Conservation (phyloP, 2,113 vertebrate genomes). For the Platysteira castanea region DNA sequence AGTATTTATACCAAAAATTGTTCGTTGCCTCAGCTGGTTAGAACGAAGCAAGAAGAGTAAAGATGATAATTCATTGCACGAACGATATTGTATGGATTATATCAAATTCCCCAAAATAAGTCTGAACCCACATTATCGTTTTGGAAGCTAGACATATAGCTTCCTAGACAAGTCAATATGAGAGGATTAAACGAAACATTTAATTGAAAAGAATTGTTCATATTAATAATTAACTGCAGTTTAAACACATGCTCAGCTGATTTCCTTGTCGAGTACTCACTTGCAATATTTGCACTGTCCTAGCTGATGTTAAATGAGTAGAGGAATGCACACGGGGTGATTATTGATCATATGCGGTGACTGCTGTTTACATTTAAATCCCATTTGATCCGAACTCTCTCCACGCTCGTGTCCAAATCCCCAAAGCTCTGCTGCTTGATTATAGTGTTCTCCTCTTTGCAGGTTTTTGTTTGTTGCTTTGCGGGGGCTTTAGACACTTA, state of each 20-base stretch:
- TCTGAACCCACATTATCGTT: background rate
- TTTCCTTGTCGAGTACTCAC: background rate
- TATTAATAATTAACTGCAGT: background rate
- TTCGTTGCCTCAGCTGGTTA: conserved; percentile 2
- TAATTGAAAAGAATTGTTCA: background rate
- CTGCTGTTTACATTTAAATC: background rate
- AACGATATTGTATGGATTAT: background rate
- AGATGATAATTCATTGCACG: background rate
- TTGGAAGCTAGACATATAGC: background rate
- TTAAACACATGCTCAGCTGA: background rate
- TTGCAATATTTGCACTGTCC: background rate
- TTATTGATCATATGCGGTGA: background rate
- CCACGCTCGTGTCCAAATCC: too few relatives aligned
- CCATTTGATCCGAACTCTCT: background rate
- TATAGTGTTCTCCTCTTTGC: background rate
- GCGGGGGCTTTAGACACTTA: background rate
- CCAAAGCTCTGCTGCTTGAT: background rate
- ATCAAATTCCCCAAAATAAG: background rate
- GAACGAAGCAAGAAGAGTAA: background rate
- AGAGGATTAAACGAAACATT: background rate
- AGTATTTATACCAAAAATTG: background rate
- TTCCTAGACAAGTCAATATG: background rate
- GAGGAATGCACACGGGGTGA: background rate
- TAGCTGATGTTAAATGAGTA: background rate
- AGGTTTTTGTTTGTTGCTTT: background rate